A percentile compares a stretch with the other conserved stretches of the same genome.
Evolutionary conservation across 2,888 invertebrate genomes (phyloP).

Genomic region (Acronicta alni): DNA sequence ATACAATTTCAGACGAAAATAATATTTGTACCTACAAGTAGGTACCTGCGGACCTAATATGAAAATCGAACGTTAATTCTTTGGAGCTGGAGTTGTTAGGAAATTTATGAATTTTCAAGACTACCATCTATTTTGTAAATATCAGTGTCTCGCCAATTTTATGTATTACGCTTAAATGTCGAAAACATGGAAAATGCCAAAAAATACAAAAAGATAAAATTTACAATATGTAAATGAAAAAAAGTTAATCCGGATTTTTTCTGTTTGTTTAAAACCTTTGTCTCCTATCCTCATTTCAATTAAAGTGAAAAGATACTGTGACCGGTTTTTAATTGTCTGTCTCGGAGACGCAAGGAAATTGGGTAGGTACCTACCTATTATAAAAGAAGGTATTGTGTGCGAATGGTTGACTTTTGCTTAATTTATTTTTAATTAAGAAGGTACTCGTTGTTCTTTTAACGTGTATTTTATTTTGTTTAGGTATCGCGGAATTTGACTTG

Average conservation of each 20-base stretch:
- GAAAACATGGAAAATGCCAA: no score
- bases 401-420: constrained; percentile 35
- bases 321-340: constrained; percentile 52
- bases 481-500: no score
- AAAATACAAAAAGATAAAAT: no score
- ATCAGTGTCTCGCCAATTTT: no score
- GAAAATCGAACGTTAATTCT: neutral
- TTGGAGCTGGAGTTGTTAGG: no score
- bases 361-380: constrained; percentile 44
- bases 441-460: constrained; percentile 4
- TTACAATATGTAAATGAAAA: no score
- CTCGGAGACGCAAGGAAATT: constrained; percentile 45
- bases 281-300: constrained; percentile 50
- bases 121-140: no score
- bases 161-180: no score
- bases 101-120: no score
- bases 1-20: neutral
- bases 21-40: neutral
- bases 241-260: constrained; percentile 34
- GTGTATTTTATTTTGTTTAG: constrained; percentile 7
- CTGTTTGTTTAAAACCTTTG: constrained; percentile 27
- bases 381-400: constrained; percentile 36
- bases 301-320: constrained; percentile 48
- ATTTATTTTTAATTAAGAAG: constrained; percentile 40
- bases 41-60: neutral